Evolutionary conservation across 30 jellyfish, hydroid and myxozoan species (phyloP), one percentile per base, ranked within the genome.

Genomic region (Cassiopea xamachana): DNA sequence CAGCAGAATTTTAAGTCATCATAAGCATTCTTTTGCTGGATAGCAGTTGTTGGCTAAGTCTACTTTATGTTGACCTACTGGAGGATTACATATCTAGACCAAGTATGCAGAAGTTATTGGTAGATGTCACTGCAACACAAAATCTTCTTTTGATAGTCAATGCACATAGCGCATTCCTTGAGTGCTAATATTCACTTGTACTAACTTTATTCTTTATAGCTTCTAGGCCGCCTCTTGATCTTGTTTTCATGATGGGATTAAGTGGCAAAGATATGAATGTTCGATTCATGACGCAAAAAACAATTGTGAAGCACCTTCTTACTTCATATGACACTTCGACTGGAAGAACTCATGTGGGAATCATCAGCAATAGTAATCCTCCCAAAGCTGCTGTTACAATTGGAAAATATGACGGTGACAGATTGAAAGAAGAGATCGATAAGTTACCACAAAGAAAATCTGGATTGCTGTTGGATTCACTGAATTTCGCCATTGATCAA

Each of bases 231-330:
- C 69, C 70, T 70, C 62, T 93, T n/a, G 98, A 93, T 47, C 82
- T 93, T 13, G 98, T 91, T 19, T 93, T 93, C 82, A 83, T 93
- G 0, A n/a, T 88, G 58, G 98, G 98, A 6, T 91, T 90, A 49
- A 69, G 88, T 17, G 96, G 98, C 55, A 12, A n/a, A 27, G 70
- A 94, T 59, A 73, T 79, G 1, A 87, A 73, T 0, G 78, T 14
- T 60, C 27, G 87, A 7, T 91, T 87, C 77, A 44, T 1, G 39
- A 78, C 61, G 44, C 99, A 95, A 68, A 76, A 84, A 73, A 48
- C 50, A 7, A 91, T 95, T 75, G 64, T 86, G 9, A 79, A 83
- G 43, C 89, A 90, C 44, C 77, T 96, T 49, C 88, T 92, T 3
- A 88, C 94, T n/a, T 81, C 98, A 7, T 90, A 90, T 73, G 92